Evolutionary conservation across 2,113 vertebrate genomes (phyloP).

Genomic region (Crotophaga sulcirostris): DNA sequence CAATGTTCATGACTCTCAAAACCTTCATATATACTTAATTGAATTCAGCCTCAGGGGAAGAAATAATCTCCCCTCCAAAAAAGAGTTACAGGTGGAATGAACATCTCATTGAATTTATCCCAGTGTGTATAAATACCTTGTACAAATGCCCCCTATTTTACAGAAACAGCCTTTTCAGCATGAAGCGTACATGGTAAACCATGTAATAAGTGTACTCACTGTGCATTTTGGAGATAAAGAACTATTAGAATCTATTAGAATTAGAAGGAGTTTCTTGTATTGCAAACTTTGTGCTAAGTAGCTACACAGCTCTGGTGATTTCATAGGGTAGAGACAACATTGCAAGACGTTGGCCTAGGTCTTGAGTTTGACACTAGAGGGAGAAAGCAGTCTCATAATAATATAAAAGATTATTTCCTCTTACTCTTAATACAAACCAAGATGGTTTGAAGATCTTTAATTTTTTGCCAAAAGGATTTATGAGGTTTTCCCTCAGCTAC

Average conservation of each 20-base stretch:
- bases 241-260: background rate
- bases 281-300: background rate
- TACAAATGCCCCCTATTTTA: background rate
- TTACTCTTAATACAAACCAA: background rate
- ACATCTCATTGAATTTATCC: background rate
- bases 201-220: background rate
- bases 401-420: background rate
- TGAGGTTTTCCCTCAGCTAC: background rate
- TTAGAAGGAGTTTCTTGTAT: background rate
- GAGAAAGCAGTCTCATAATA: background rate
- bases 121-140: background rate
- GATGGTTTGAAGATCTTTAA: background rate
- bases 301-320: rapidly evolving
- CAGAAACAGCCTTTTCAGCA: background rate
- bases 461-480: background rate
- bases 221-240: background rate
- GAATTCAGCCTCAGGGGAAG: background rate
- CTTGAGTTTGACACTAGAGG: background rate
- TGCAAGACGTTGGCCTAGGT: rapidly evolving
- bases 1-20: background rate
- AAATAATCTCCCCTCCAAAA: background rate
- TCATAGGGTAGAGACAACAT: background rate
- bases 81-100: background rate
- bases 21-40: background rate
- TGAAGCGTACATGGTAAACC: background rate